Conservation (phyloP, 1,140 invertebrate genomes). For the Saccostrea glomerata region DNA sequence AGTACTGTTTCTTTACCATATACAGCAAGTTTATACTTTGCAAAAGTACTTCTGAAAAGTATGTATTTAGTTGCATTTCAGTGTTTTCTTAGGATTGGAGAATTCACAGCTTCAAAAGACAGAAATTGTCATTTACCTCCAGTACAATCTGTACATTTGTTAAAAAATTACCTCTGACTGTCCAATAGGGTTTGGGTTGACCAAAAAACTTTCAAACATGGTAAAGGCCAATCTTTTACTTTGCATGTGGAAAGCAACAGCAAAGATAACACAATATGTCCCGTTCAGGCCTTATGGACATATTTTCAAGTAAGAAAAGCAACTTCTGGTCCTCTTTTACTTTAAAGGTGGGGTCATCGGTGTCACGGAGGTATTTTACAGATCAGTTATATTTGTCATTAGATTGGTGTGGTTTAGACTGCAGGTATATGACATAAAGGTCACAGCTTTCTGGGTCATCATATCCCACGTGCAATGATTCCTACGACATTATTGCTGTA, state of each 20-base stretch:
- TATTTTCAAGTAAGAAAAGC: neutral
- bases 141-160: neutral
- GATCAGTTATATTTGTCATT: constrained; percentile 8
- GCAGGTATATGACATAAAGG: constrained; percentile 24
- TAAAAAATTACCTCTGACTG: neutral
- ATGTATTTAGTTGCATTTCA: neutral
- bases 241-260: no score
- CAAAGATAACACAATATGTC: no score
- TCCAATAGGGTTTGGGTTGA: no score
- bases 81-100: neutral
- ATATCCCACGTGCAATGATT: no score
- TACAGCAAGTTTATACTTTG: no score
- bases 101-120: constrained; percentile 3
- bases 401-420: constrained; percentile 3
- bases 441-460: constrained; percentile 2
- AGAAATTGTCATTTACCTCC: neutral
- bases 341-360: no score
- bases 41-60: neutral
- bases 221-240: no score
- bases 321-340: constrained; percentile 19
- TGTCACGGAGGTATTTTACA: neutral
- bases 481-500: no score
- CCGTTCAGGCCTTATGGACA: no score
- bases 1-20: no score
- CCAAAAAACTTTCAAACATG: neutral